These are phyloP conservation scores for Aphelinus atriplicis DNA, from an alignment of 1,140 invertebrate species.

Conservation along the genomic window DNA sequence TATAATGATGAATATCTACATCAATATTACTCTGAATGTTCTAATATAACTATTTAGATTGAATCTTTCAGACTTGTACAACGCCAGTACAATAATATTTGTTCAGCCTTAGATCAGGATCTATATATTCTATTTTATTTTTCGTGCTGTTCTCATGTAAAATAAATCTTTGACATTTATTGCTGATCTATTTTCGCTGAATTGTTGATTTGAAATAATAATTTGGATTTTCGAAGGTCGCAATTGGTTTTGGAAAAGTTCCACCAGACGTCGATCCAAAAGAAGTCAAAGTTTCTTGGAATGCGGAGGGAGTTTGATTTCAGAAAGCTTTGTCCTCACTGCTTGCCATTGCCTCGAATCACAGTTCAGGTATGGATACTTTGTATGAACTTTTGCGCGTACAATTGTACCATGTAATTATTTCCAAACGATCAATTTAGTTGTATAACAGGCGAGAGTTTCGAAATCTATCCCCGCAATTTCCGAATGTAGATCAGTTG, in stretches of 20 bases:
- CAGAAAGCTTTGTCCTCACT: slow-evolving; percentile 67
- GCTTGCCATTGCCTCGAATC: slow-evolving; percentile 65
- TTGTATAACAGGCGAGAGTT: neutral
- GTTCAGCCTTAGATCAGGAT: too few species aligned
- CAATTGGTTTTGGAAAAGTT: slow-evolving; percentile 49
- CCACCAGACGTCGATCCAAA: neutral
- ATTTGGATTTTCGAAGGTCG: slow-evolving; percentile 46
- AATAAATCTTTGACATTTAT: too few species aligned
- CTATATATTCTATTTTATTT: too few species aligned
- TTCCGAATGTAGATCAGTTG: neutral
- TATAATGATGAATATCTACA: too few species aligned
- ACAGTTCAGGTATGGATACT: slow-evolving; percentile 48
- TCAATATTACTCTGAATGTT: too few species aligned
- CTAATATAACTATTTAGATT: too few species aligned
- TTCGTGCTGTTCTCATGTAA: too few species aligned
- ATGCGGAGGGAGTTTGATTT: slow-evolving; percentile 70
- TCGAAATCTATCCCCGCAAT: neutral
- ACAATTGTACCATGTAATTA: neutral
- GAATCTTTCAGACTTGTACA: too few species aligned
- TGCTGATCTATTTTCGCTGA: too few species aligned
- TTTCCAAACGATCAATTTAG: neutral
- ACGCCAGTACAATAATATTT: too few species aligned
- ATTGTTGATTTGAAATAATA: too few species aligned
- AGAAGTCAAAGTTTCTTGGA: slow-evolving; percentile 49
- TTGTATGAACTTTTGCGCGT: too few species aligned